Conservation (phyloP, 2,113 vertebrate species). For the Platysternon megacephalum region DNA sequence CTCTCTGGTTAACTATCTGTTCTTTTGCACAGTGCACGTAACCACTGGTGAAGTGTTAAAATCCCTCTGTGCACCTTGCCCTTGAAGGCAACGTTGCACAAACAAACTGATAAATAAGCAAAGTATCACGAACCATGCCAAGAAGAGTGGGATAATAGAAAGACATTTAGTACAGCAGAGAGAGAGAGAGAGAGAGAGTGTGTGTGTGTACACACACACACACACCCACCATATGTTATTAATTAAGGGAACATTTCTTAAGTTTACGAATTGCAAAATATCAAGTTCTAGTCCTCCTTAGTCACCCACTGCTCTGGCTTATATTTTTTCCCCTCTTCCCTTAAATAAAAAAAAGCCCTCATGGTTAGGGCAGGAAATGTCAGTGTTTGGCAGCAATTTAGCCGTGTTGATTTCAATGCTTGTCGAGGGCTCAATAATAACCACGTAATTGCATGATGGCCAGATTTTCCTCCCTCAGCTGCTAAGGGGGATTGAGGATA, state of each 20-base stretch:
- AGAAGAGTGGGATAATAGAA: constrained; percentile 1
- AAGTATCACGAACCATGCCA: neutral
- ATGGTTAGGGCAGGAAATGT: constrained; percentile 48
- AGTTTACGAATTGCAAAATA: constrained; percentile 49
- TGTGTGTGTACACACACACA: neutral
- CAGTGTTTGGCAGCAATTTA: constrained; percentile 61
- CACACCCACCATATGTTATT: constrained; percentile 43
- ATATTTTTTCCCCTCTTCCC: neutral
- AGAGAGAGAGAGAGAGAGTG: no score
- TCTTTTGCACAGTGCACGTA: constrained; percentile 55
- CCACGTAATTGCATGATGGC: constrained; percentile 4
- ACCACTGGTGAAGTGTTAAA: constrained; percentile 46
- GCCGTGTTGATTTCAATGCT: constrained; percentile 16
- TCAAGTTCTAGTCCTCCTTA: constrained; percentile 21
- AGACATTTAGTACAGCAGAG: neutral
- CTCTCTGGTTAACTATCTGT: constrained; percentile 34
- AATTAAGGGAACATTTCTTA: constrained; percentile 46
- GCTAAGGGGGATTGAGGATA: constrained; percentile 23
- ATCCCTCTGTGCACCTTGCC: constrained; percentile 12
- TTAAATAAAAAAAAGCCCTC: neutral
- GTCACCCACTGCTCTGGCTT: constrained; percentile 32
- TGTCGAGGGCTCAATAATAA: constrained; percentile 33
- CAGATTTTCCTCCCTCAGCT: neutral
- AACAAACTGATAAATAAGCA: constrained; percentile 53
- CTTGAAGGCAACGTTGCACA: constrained; percentile 50